Base-by-base conservation (phyloP, 1,140 invertebrate genomes). In the Bombus balteatus region DNA sequence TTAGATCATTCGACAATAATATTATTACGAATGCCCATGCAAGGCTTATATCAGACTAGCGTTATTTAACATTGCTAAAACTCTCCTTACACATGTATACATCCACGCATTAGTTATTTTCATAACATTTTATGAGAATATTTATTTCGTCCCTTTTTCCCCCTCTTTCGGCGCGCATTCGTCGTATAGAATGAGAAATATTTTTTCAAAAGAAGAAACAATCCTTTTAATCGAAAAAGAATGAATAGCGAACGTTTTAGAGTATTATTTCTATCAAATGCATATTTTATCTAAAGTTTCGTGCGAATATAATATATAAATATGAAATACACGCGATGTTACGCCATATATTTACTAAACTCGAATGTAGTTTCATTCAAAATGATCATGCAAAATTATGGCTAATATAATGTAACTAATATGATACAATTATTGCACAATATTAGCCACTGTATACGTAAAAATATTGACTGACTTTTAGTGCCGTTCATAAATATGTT, bases 1-100 rank as follows among this genome's bases (percentile, higher is more conserved):
- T 71, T 90, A 90, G 74, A 83, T 87, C 71, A 81, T 83, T 86
- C 70, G 89, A 90, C 89, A 90, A 90, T 88, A 90, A 90, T 89
- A 81, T 80, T 66, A 41, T 73, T 72, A 86, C 66, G 76, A 82
- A 83, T 81, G 81, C 77, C 86, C 41, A 41, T 73, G 72, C 75
- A 76, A 88, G 70, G 72, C 71, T 90, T 88, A 62, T 53, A 43
- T 76, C 71, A 70, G 18, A 71, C 39, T 85, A 85, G 75, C 74
- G 74, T 76, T 68, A 57, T 43, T 41, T 12, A 53, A 76, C 43
- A 77, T 53, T 39, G 75, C 41, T 81, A 57, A 62, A 47, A 22
- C 65, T 85, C 65, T 85, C 57, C 53, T 80, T 70, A 53, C 66
- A 85, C 66, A 41, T 62, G 62, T 77, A 78, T 39, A 83, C 74